Conservation (phyloP, 2,113 vertebrate genomes). For the Cinclus cinclus region DNA sequence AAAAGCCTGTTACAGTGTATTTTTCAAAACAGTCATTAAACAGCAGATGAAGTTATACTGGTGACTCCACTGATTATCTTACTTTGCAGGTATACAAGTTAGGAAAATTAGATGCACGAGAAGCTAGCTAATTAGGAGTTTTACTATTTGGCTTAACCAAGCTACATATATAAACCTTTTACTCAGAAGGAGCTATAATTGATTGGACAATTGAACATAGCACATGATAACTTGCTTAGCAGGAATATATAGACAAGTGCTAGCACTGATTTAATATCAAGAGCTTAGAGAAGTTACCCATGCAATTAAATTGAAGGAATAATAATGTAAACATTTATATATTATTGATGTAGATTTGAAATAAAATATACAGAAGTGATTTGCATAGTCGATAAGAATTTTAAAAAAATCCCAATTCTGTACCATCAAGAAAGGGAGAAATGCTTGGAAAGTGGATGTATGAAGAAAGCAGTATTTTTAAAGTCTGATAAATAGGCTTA, state of each 20-base stretch:
- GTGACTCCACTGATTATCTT: neutral
- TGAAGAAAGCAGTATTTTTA: neutral
- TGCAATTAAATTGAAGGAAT: neutral
- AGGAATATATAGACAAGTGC: neutral
- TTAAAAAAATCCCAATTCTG: neutral
- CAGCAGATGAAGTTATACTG: neutral
- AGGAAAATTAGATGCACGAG: neutral
- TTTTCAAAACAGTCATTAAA: neutral
- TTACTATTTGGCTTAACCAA: neutral
- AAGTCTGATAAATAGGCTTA: neutral
- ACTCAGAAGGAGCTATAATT: neutral
- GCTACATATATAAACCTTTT: neutral
- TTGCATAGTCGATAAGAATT: neutral
- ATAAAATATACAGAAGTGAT: neutral
- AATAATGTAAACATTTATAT: neutral
- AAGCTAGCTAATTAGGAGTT: neutral
- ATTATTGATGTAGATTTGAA: neutral
- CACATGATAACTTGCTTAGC: neutral
- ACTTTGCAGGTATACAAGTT: neutral
- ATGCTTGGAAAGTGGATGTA: neutral
- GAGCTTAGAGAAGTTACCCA: neutral
- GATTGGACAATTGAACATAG: neutral
- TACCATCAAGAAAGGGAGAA: neutral
- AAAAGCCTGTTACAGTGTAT: neutral
- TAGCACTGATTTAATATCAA: neutral